Conservation (phyloP, 2,113 vertebrate species). For the Petroica traversi region DNA sequence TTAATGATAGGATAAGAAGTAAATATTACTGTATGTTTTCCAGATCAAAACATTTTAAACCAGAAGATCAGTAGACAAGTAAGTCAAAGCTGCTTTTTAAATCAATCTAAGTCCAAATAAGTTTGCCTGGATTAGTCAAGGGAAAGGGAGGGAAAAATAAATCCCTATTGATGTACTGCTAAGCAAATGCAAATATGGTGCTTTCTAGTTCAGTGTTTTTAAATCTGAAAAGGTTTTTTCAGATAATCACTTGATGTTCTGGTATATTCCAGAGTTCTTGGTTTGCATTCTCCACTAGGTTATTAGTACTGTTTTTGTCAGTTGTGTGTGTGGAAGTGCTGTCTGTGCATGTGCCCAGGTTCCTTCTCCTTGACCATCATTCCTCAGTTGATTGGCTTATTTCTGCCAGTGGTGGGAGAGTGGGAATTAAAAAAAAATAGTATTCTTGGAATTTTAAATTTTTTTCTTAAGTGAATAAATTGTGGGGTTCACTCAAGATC, state of each 20-base stretch:
- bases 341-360: neutral
- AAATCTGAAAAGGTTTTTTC: neutral
- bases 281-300: neutral
- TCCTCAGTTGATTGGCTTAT: neutral
- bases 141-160: neutral
- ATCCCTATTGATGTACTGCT: neutral
- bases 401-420: neutral
- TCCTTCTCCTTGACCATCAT: neutral
- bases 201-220: neutral
- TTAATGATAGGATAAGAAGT: neutral
- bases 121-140: neutral
- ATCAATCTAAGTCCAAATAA: neutral
- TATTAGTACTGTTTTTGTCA: neutral
- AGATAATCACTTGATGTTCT: neutral
- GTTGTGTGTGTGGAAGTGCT: neutral
- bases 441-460: fast-evolving
- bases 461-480: neutral
- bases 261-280: neutral
- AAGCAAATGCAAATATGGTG: neutral
- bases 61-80: neutral
- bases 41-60: neutral
- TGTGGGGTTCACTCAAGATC: neutral
- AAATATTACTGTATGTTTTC: neutral
- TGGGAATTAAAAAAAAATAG: neutral
- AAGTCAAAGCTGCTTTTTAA: neutral